Evolutionary conservation across 2,888 invertebrate genomes (phyloP), one percentile per base, ranked within the genome.

Genomic region (Melanophora roralis): DNA sequence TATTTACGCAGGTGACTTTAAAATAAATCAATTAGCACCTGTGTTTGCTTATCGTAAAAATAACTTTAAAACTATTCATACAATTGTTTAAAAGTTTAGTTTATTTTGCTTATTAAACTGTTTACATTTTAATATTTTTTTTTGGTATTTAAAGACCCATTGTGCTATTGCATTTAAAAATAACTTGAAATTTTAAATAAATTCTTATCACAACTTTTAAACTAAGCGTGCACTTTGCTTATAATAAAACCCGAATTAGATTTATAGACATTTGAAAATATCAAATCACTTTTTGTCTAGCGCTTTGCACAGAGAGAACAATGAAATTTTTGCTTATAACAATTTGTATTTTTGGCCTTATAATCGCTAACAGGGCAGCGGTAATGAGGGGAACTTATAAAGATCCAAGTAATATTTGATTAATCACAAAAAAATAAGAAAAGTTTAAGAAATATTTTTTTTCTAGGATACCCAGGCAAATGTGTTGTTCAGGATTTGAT

Each of bases 1-100:
- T 60, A 51, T 71, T 71, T 71, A 40, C 49, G 32, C 60, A 71
- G 69, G 69, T 71, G 69, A 60, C 23, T 40, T 11, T n/a, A 9
- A 7, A 16, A 51, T 23, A 1, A n/a, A n/a, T 27, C 4, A 34
- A 11, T 6, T 53, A n/a, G 23, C 68, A 57, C 68, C 68, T 69
- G 68, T 27, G 45, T 57, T 68, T 57, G 16, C 19, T 21, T 7
- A 8, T n/a, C n/a, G 27, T 27, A 27, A 27, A 27, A 27, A 3
- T 5, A 27, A 27, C 6, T 3, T 27, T 5, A 5, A 27, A 5
- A 6, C 27, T 5, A 6, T 27, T 27, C 6, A 27, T 27, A 27
- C 4, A 27, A 27, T 5, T 5, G 6, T 27, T 6, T 27, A 5
- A 27, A 27, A 27, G 27, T 27, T 27, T 27, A n/a, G n/a, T n/a